Conservation (phyloP, 2,113 vertebrate genomes). For the Onychostruthus taczanowskii region DNA sequence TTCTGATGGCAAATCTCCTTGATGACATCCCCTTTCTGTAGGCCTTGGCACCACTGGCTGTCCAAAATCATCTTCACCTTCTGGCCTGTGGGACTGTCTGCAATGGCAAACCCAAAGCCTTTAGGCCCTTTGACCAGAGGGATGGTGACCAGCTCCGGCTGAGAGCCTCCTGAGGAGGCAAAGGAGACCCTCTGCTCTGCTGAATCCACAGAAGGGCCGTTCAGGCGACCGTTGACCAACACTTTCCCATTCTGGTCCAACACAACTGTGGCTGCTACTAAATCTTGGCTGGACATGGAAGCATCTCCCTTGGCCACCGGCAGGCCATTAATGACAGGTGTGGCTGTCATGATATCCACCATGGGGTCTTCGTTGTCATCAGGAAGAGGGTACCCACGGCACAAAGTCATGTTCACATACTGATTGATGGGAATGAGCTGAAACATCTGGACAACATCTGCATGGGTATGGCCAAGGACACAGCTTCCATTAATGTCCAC, state of each 20-base stretch:
- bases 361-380: constrained; percentile 84
- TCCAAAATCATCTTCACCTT: constrained; percentile 99
- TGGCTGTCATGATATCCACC: constrained; percentile 75
- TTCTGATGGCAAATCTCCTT: constrained; percentile 96
- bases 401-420: constrained; percentile 93
- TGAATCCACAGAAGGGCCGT: constrained; percentile 68
- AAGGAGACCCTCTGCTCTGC: constrained; percentile 74
- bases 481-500: constrained; percentile 93
- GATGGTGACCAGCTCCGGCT: constrained; percentile 89
- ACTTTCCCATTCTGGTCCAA: constrained; percentile 79
- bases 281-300: constrained; percentile 76
- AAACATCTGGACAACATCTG: constrained; percentile 98
- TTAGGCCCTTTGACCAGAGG: constrained; percentile 93
- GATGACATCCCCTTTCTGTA: constrained; percentile 95
- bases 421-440: constrained; percentile 92
- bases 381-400: constrained; percentile 95
- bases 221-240: constrained; percentile 80
- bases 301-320: constrained; percentile 74
- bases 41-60: constrained; percentile 94
- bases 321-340: constrained; percentile 80
- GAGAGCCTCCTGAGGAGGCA: constrained; percentile 83
- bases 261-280: constrained; percentile 65
- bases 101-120: constrained; percentile 96
- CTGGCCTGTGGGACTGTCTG: constrained; percentile 92
- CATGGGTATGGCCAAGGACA: constrained; percentile 96